A percentile compares a stretch with the other conserved stretches of the same genome.
phyloP scores from a whole-genome alignment of 2,797 vertebrate genomes.

The Phoeniculus purpureus region DNA sequence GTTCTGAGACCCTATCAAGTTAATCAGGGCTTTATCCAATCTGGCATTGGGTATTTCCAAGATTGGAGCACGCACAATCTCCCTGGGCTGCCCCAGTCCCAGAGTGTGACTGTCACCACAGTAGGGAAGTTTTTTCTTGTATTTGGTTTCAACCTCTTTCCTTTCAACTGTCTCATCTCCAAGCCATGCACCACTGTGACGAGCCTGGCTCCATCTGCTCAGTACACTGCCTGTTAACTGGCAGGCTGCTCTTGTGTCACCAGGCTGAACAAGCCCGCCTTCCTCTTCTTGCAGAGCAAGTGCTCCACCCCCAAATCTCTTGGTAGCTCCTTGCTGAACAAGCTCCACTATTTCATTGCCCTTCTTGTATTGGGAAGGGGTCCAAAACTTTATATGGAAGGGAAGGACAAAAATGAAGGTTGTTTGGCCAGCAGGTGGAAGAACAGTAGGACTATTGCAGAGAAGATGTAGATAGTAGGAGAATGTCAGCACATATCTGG shows the following conservation, averaged over 20 bases:
- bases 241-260: rapidly evolving
- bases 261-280: not conserved
- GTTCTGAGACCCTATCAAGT: not conserved
- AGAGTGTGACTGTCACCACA: not conserved
- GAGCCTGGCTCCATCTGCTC: not conserved
- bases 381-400: rapidly evolving
- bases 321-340: not conserved
- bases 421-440: not conserved
- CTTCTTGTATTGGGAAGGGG: not conserved
- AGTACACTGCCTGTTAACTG: not conserved
- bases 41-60: not conserved
- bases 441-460: not conserved
- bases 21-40: not conserved
- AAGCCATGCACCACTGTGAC: not conserved
- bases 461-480: not conserved
- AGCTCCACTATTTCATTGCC: not conserved
- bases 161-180: not conserved
- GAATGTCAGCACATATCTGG: not conserved
- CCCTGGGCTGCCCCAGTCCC: not conserved
- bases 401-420: not conserved
- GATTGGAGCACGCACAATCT: not conserved
- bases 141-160: not conserved
- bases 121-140: not conserved
- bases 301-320: not conserved
- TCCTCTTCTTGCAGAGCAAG: not conserved